Conservation (phyloP, 1,140 invertebrate genomes). For the Cepaea nemoralis region DNA sequence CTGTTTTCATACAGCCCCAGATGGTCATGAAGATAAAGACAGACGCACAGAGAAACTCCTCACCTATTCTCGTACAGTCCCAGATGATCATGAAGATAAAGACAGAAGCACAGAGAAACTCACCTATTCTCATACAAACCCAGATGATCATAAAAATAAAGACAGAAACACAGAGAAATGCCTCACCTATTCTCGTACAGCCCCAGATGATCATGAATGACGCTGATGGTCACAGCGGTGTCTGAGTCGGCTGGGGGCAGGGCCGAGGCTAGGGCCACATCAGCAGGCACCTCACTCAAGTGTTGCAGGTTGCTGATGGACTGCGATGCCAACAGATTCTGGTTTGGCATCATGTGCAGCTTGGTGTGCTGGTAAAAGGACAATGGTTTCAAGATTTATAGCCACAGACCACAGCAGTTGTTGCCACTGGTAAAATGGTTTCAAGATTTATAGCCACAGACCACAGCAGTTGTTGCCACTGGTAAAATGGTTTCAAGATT, state of each 20-base stretch:
- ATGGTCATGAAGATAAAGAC: too few relatives aligned
- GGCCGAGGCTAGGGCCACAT: conserved; percentile 66
- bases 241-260: conserved; percentile 59
- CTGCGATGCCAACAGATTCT: conserved; percentile 68
- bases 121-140: conserved; percentile 68
- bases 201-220: conserved; percentile 67
- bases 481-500: too few relatives aligned
- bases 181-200: conserved; percentile 65
- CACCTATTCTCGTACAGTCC: too few relatives aligned
- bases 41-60: too few relatives aligned
- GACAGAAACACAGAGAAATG: conserved; percentile 19
- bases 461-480: too few relatives aligned
- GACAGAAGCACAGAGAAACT: too few relatives aligned
- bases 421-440: too few relatives aligned
- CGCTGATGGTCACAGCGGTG: conserved; percentile 58
- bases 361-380: conserved; percentile 61
- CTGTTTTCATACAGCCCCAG: too few relatives aligned
- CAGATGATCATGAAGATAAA: too few relatives aligned
- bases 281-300: conserved; percentile 67
- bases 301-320: conserved; percentile 66
- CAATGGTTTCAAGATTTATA: not conserved
- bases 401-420: too few relatives aligned
- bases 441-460: too few relatives aligned
- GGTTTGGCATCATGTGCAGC: conserved; percentile 68
- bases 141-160: conserved; percentile 68